These are phyloP conservation scores for Metopolophium dirhodum DNA, from an alignment of 1,140 invertebrate species.

Conservation along the genomic window DNA sequence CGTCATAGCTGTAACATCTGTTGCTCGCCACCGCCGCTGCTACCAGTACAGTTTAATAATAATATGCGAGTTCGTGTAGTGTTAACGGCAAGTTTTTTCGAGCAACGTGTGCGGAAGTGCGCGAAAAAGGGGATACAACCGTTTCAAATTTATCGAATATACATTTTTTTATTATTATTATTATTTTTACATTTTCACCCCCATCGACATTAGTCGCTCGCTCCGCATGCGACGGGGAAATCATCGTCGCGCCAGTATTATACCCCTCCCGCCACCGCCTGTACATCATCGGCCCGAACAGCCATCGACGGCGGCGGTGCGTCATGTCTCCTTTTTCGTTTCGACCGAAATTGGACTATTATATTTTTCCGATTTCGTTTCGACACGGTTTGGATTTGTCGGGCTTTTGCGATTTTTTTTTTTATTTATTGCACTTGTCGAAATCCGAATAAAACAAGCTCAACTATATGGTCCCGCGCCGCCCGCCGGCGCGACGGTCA, in stretches of 20 bases:
- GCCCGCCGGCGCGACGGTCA: neutral
- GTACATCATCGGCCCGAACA: neutral
- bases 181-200: constrained; percentile 37
- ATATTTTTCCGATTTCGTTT: constrained; percentile 52
- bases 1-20: constrained; percentile 16
- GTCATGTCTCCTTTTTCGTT: constrained; percentile 43
- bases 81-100: neutral
- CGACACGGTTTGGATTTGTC: constrained; percentile 47
- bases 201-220: constrained; percentile 16
- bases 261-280: neutral
- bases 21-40: neutral
- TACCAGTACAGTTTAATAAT: neutral
- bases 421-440: constrained; percentile 47
- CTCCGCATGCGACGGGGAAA: neutral
- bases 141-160: constrained; percentile 39
- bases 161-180: neutral
- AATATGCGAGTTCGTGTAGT: neutral
- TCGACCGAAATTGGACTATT: constrained; percentile 38
- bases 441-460: neutral
- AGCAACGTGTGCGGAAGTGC: constrained; percentile 1
- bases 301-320: neutral
- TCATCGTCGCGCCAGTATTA: neutral
- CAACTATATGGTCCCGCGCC: neutral
- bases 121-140: neutral
- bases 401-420: neutral